Percentiles rank a stretch among this genome's conserved stretches.
phyloP scores from a whole-genome alignment of 2,113 vertebrate species.

The Sceloporus tristichus region DNA sequence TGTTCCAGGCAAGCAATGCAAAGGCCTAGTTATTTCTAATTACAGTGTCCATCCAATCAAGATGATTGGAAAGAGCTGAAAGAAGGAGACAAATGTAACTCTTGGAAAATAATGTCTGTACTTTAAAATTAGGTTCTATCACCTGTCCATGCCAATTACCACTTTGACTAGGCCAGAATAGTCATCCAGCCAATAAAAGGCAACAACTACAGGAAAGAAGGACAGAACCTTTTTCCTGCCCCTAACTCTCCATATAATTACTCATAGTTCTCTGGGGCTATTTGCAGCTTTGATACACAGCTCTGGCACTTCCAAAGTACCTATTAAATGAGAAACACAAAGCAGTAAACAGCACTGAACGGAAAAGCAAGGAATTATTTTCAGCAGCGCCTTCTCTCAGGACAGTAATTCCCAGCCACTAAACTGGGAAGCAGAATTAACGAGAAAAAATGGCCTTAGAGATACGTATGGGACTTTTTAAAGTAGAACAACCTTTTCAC shows the following conservation, averaged over 20 bases:
- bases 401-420: conserved; percentile 36
- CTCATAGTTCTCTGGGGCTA: conserved; percentile 57
- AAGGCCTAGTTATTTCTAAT: conserved; percentile 54
- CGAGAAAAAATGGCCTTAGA: conserved; percentile 36
- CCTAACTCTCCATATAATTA: conserved; percentile 72
- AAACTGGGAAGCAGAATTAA: conserved; percentile 39
- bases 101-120: conserved; percentile 41
- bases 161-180: conserved; percentile 41
- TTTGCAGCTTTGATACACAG: conserved; percentile 69
- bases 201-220: conserved; percentile 46
- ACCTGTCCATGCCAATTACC: conserved; percentile 48
- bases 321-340: conserved; percentile 65
- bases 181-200: conserved; percentile 42
- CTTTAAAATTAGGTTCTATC: conserved; percentile 48
- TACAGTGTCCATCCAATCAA: conserved; percentile 53
- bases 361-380: conserved; percentile 62
- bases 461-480: conserved; percentile 31
- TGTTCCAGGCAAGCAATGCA: conserved; percentile 62
- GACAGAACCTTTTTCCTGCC: conserved; percentile 47
- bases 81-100: conserved; percentile 61
- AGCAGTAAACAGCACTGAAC: conserved; percentile 40
- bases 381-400: conserved; percentile 39
- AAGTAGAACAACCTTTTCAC: background rate
- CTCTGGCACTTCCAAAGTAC: conserved; percentile 58
- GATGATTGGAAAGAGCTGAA: conserved; percentile 45